Evolutionary conservation across 1,140 invertebrate species (phyloP).

Genomic region (Diorhabda sublineata): DNA sequence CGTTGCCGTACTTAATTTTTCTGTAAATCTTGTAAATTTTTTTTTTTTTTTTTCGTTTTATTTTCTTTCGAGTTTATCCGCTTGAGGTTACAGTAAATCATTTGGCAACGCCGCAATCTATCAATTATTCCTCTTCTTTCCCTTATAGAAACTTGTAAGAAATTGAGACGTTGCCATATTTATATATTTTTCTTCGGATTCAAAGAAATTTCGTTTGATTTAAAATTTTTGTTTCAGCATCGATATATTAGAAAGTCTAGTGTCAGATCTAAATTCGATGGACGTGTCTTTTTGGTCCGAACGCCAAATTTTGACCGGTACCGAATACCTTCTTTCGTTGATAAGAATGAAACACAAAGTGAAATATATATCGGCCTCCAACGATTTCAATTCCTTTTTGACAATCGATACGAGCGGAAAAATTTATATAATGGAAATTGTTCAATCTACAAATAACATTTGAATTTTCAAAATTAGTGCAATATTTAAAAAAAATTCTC

Average conservation of each 20-base stretch:
- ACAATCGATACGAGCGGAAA: conserved; percentile 25
- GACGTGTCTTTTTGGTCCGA: conserved; percentile 18
- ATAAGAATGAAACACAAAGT: conserved; percentile 22
- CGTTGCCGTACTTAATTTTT: no score
- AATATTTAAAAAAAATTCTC: background rate
- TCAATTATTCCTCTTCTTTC: no score
- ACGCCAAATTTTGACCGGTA: conserved; percentile 11
- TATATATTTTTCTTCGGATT: no score
- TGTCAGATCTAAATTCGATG: background rate
- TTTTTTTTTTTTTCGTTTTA: no score
- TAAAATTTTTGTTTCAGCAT: conserved; percentile 4
- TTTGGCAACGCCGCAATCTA: no score
- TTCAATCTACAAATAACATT: conserved; percentile 4
- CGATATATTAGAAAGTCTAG: conserved; percentile 6
- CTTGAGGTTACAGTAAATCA: no score
- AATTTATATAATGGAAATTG: conserved; percentile 29
- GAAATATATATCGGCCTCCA: conserved; percentile 25
- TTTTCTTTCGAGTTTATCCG: no score
- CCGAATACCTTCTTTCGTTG: conserved; percentile 19
- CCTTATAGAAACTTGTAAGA: no score
- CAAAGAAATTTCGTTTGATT: no score
- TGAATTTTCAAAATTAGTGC: conserved; percentile 1
- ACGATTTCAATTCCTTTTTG: conserved; percentile 28
- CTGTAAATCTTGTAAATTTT: no score
- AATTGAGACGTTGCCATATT: no score